Evolutionary conservation across 2,113 vertebrate genomes (phyloP), one percentile per base, ranked within the genome.

Genomic region (Raja brachyura): DNA sequence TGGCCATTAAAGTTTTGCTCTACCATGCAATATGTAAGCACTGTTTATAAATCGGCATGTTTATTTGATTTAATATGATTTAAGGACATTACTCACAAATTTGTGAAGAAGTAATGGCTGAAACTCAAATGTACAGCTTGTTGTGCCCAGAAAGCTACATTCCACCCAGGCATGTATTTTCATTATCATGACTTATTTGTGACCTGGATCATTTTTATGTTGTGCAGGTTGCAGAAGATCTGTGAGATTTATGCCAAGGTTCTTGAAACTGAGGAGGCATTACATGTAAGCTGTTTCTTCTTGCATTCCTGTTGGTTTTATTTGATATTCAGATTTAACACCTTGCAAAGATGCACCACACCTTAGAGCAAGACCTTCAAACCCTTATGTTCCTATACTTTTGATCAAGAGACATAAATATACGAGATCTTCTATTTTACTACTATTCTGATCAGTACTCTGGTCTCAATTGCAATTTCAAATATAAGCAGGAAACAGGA

Each of bases 161-260:
- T 3, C 16, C 66, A 90, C 39, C 33, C n/a, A 39, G n/a, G 18
- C 66, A 10, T 63, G 13, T 31, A 31, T 66, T 66, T 88, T 88
- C n/a, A 31, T 88, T 88, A 5, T 61, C 4, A 18, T 6, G 13
- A 6, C 28, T 31, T 63, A 63, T 59, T 63, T 31, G 20, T 74
- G 39, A 92, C 33, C 10, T 92, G 88, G 86, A 66, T 90, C 31
- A 68, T 92, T 39, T 63, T 90, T 39, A 90, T 0, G 81, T 94
- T 70, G 14, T 95, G 59, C 93, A 99, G 98, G 95, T 95, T 98
- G 95, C 96, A 74, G 25, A 97, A 93, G 95, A 97, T 99, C 93
- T 99, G 98, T 95, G 98, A 99, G 94, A 97, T 99, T 90, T 99
- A 99, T 94, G 96, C 97, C 93, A 97, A 95, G 94, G 98, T 98